Evolutionary conservation across 2,888 invertebrate genomes (phyloP).

Genomic region (Drosophila hawaiiensis): DNA sequence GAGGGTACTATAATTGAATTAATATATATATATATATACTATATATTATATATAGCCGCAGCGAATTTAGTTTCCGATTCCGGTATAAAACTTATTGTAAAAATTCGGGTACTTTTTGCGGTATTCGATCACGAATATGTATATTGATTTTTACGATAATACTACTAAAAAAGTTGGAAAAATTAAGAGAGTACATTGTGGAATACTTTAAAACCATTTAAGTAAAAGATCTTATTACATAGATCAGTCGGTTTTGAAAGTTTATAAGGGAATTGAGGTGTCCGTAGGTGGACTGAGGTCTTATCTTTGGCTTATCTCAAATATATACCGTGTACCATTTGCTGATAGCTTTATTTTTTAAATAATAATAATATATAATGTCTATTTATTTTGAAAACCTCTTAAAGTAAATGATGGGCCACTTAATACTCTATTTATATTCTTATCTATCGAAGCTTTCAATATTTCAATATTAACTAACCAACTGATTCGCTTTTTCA

Average conservation of each 20-base stretch:
- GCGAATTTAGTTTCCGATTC: not conserved
- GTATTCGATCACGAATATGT: not conserved
- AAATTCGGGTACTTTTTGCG: fast-evolving
- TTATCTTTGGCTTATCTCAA: not conserved
- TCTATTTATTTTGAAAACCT: not conserved
- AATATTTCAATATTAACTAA: constrained; percentile 21
- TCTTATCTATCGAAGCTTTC: constrained; percentile 11
- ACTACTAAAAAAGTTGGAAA: not conserved
- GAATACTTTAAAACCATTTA: not conserved
- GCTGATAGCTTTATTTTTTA: not conserved
- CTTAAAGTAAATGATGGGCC: constrained; percentile 10
- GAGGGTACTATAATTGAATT: not conserved
- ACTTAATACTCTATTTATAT: not conserved
- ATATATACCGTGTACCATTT: too few relatives aligned
- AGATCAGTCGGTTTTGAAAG: not conserved
- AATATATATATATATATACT: not conserved
- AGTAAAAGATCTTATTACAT: not conserved
- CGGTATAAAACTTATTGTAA: not conserved
- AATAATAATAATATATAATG: not conserved
- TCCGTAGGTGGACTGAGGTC: not conserved
- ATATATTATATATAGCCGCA: not conserved
- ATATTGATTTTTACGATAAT: not conserved
- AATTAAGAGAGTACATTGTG: not conserved
- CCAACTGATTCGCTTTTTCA: constrained; percentile 11
- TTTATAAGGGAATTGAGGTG: not conserved